Evolutionary conservation across 2,797 vertebrate genomes (phyloP).

Genomic region (Nannoperca obscura): DNA sequence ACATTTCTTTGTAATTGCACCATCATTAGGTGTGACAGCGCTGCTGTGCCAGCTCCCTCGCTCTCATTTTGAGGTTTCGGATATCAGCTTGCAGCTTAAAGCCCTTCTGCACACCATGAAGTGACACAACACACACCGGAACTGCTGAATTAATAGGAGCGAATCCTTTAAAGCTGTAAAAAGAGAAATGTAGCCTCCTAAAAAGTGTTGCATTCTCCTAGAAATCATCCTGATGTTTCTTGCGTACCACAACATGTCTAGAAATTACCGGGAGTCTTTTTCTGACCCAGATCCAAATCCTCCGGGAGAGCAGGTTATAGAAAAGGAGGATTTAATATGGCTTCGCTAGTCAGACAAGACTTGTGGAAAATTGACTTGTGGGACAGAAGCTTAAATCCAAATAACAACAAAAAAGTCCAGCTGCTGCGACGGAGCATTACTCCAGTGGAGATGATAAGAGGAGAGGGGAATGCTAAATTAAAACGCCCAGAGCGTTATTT

Average conservation of each 20-base stretch:
- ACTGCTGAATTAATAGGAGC: conserved; percentile 1
- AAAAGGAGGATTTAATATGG: conserved; percentile 55
- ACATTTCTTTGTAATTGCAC: conserved; percentile 17
- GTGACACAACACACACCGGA: conserved; percentile 7
- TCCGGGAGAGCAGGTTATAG: conserved; percentile 33
- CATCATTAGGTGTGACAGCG: not conserved
- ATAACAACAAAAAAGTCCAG: conserved; percentile 20
- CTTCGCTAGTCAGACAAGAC: conserved; percentile 31
- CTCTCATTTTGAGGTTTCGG: conserved; percentile 37
- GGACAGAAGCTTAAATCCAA: conserved; percentile 40
- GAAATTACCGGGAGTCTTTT: conserved; percentile 37
- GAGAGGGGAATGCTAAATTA: conserved; percentile 9
- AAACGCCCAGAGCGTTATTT: conserved; percentile 52
- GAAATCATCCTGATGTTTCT: conserved; percentile 33
- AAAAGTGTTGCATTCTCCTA: conserved; percentile 1
- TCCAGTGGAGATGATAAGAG: conserved; percentile 14
- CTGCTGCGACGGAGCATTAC: conserved; percentile 13
- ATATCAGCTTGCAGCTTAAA: conserved; percentile 33
- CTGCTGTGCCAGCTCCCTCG: conserved; percentile 15
- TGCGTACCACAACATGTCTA: not conserved
- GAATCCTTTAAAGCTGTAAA: conserved; percentile 14
- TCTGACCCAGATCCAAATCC: conserved; percentile 55
- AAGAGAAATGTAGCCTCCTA: not conserved
- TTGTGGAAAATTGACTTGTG: conserved; percentile 41
- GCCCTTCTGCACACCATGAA: conserved; percentile 23